Base-by-base conservation (phyloP, 1,140 invertebrate species). In the Bombus consobrinus region DNA sequence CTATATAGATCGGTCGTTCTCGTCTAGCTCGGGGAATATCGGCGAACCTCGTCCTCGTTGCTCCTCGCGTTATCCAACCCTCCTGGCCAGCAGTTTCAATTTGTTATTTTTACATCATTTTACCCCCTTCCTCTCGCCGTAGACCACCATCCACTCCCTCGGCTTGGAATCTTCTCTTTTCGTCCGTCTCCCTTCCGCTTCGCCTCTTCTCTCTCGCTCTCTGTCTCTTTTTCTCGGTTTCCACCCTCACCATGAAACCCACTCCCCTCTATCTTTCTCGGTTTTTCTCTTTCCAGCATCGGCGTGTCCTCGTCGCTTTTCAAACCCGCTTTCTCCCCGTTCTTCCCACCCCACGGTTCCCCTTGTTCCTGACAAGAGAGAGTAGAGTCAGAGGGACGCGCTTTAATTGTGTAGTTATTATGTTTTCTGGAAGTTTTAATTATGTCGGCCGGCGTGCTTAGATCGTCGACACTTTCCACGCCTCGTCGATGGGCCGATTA, bases 91-190 rank as follows among this genome's bases (percentile, higher is more conserved):
- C 92, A 92, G 91, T 94, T 93, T 94, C 92, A 94, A 94, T 94
- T 94, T 94, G 92, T 94, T 94, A 93, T 93, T 94, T 94, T 94
- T 93, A 93, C 93, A 94, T 94, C 92, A 93, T 94, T 94, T 93
- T 91, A 78, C 90, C 89, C 85, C 87, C 89, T 80, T 80, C 81
- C 81, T 75, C 85, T 85, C 87, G 79, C 88, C 84, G 87, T 85
- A 81, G 57, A 72, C 80, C 87, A 81, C 81, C 88, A 85, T 71
- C 77, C 81, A 83, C 85, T 37, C 85, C 73, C 86, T 84, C 71
- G 28, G 32, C 64, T 28, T 37, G 37, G 78, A 41, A 81, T 85
- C 69, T 53, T 85, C 83, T 81, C 84, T 85, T 59, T 72, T 34
- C 43, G 47, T n/a, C 34, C 81, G 28, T 57, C 91, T 86, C 81